phyloP scores from a whole-genome alignment of 2,113 vertebrate species.

The Corythaixoides concolor region DNA sequence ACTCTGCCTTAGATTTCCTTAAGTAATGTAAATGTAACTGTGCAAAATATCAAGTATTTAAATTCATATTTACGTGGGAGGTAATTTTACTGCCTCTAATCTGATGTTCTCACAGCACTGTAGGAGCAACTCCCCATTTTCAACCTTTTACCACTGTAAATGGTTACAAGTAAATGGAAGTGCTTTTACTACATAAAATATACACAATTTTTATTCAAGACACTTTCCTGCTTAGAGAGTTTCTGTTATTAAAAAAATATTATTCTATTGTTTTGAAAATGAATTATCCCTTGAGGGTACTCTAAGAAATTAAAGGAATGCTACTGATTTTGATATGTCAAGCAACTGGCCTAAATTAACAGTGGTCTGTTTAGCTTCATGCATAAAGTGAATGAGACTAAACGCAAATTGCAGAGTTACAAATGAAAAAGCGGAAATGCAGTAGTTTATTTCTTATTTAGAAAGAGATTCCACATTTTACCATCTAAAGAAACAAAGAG shows the following conservation, averaged over 20 bases:
- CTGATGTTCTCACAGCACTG: slow-evolving; percentile 60
- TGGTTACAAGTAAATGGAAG: slow-evolving; percentile 44
- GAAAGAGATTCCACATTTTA: not conserved
- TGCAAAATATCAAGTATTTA: slow-evolving; percentile 63
- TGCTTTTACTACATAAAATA: slow-evolving; percentile 42
- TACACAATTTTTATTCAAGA: slow-evolving; percentile 43
- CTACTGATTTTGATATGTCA: slow-evolving; percentile 50
- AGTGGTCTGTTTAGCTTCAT: slow-evolving; percentile 40
- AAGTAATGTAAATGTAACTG: slow-evolving; percentile 63
- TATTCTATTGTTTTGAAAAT: slow-evolving; percentile 68
- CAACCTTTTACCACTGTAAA: slow-evolving; percentile 45
- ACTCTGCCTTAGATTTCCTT: slow-evolving; percentile 21
- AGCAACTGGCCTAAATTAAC: slow-evolving; percentile 51
- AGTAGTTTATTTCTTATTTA: slow-evolving; percentile 8
- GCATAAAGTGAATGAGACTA: not conserved
- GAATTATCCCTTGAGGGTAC: slow-evolving; percentile 48
- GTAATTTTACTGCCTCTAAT: slow-evolving; percentile 57
- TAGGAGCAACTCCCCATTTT: slow-evolving; percentile 39
- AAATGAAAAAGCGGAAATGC: slow-evolving; percentile 17
- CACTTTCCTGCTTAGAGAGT: slow-evolving; percentile 32
- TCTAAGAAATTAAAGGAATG: slow-evolving; percentile 54
- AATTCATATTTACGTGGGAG: slow-evolving; percentile 55
- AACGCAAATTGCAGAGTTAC: not conserved
- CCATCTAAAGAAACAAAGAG: slow-evolving; percentile 7
- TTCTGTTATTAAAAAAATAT: slow-evolving; percentile 62